Conservation (phyloP, 1,140 invertebrate genomes). For the Bicyclus anynana region DNA sequence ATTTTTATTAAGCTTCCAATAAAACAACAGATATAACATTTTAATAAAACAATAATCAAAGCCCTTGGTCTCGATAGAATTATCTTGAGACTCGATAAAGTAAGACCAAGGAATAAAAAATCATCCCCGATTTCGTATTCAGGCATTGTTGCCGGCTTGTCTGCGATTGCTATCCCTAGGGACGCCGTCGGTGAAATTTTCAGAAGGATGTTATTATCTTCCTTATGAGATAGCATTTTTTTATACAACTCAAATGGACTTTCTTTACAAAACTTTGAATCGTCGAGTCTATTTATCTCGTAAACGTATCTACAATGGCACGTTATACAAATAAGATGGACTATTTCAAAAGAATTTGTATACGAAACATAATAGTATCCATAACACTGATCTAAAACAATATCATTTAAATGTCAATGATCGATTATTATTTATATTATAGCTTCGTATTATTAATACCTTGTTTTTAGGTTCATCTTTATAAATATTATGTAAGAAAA, state of each 20-base stretch:
- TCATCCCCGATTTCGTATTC: slow-evolving; percentile 6
- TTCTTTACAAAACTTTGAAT: neutral
- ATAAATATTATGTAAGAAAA: too few relatives aligned
- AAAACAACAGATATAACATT: neutral
- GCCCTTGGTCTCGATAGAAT: neutral
- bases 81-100: neutral
- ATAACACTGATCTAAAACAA: too few relatives aligned
- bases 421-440: too few relatives aligned
- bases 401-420: too few relatives aligned
- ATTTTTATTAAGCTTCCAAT: too few relatives aligned
- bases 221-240: neutral
- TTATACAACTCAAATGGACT: neutral
- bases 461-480: too few relatives aligned
- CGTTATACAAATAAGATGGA: too few relatives aligned
- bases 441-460: too few relatives aligned
- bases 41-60: neutral
- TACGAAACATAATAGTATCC: too few relatives aligned
- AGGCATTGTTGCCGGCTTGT: slow-evolving; percentile 7
- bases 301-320: too few relatives aligned
- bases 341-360: too few relatives aligned
- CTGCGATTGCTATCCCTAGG: neutral
- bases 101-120: neutral
- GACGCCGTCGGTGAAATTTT: neutral
- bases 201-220: neutral
- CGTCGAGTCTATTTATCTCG: too few relatives aligned